Base-by-base conservation (phyloP, 2,888 invertebrate species). In the Cantharis nigra region DNA sequence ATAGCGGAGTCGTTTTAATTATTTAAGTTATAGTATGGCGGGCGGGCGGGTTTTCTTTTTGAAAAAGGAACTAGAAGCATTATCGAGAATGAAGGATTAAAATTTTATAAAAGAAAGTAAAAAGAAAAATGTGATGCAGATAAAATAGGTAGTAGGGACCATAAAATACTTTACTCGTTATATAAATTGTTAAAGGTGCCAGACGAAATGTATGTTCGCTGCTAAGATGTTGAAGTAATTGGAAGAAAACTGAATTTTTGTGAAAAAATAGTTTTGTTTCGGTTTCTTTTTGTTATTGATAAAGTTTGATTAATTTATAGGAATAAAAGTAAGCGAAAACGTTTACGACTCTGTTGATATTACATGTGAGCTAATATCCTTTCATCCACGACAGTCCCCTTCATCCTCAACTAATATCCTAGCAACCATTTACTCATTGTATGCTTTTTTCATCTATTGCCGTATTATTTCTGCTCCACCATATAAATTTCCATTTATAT, bases 1-100 rank as follows among this genome's bases (percentile, higher is more conserved):
- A 9, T 26, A 65, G 14, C 64, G n/a, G 20, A 69, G 23, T 67
- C 18, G 13, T 70, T 74, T 74, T 69, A 74, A 70, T 74, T 74
- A 74, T 74, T 74, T 70, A 74, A 70, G 70, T 30, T 74, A 63
- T 64, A 74, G 18, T 14, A 28, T 23, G 30, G 28, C 49, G 49
- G 49, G 63, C 49, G 49, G 49, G 63, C 49, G 49, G 49, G n/a
- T 49, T 49, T 49, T 49, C 49, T 49, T 49, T 49, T 49, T 13
- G 13, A 49, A 49, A 49, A 49, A 49, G n/a, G 63, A 74, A 63
- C 69, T 70, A 69, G 63, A 9, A 64, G 74, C 74, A 28, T 69
- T 74, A 70, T 74, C 26, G 69, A 73, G 62, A 65, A 70, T 70
- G 70, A 70, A 20, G 69, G 63, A 70, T 70, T 74, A 70, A 74